These are phyloP conservation scores for Melanaphis sacchari DNA, from an alignment of 1,140 invertebrate species.

Conservation along the genomic window DNA sequence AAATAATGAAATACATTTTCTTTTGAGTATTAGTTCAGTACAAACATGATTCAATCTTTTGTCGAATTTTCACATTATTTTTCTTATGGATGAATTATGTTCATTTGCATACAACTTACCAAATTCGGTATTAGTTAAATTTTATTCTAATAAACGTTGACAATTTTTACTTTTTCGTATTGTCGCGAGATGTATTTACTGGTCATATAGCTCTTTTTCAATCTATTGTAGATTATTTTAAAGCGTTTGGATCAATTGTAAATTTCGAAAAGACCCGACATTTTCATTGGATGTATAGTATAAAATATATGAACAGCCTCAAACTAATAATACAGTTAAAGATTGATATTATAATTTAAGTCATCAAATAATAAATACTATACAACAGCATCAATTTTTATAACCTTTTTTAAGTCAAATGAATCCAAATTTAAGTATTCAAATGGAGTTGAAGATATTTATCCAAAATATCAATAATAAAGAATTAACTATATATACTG, in stretches of 20 bases:
- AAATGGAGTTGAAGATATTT: background rate
- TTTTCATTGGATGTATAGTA: background rate
- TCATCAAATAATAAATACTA: background rate
- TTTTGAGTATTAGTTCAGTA: too few species aligned
- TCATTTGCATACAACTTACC: background rate
- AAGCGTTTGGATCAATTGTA: background rate
- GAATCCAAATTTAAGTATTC: background rate
- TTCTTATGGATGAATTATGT: background rate
- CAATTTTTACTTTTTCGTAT: background rate
- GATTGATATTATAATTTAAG: background rate
- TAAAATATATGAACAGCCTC: background rate
- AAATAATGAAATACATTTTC: too few species aligned
- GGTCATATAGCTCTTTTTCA: background rate
- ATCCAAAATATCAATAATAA: background rate
- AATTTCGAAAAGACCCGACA: background rate
- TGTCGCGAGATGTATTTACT: background rate
- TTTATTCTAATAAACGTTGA: background rate
- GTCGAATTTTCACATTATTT: background rate
- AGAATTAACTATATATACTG: background rate
- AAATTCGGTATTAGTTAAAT: background rate
- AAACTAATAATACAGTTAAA: background rate
- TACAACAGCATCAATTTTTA: too few species aligned
- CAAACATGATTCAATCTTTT: background rate
- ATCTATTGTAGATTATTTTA: background rate
- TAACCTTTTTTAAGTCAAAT: background rate